phyloP scores from a whole-genome alignment of 2,888 invertebrate species.

The Ophion ellenae region DNA sequence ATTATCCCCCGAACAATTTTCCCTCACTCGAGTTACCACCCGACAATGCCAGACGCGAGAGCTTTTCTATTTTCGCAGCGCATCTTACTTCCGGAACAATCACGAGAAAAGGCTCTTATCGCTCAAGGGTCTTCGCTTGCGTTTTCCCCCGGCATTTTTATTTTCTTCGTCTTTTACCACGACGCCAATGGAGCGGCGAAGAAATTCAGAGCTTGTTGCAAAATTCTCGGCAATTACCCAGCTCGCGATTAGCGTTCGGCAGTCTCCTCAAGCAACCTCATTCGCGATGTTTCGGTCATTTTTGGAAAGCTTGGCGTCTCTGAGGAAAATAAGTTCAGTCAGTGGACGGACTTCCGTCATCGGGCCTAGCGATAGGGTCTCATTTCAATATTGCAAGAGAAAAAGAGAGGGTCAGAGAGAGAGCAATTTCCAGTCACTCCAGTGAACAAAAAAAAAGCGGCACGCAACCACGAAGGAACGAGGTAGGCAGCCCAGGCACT shows the following conservation, averaged over 20 bases:
- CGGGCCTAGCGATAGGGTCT: too few species aligned
- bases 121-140: slow-evolving; percentile 33
- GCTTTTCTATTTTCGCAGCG: slow-evolving; percentile 29
- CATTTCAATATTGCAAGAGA: background rate
- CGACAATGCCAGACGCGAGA: slow-evolving; percentile 45
- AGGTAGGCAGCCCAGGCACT: slow-evolving; percentile 72
- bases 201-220: too few species aligned
- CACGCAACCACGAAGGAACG: slow-evolving; percentile 26
- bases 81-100: slow-evolving; percentile 50
- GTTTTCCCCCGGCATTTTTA: too few species aligned
- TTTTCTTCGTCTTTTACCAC: too few species aligned
- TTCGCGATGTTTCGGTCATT: too few species aligned
- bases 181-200: too few species aligned
- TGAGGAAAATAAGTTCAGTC: too few species aligned
- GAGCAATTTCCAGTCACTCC: background rate
- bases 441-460: slow-evolving; percentile 1
- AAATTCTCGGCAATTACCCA: too few species aligned
- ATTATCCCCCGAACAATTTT: slow-evolving; percentile 47
- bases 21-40: slow-evolving; percentile 25
- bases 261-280: too few species aligned
- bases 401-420: background rate
- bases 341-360: too few species aligned
- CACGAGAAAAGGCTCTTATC: slow-evolving; percentile 48
- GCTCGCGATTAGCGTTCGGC: too few species aligned
- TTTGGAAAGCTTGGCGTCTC: too few species aligned